These are phyloP conservation scores for Oxyruncus cristatus DNA, from an alignment of 2,113 vertebrate species.

Conservation along the genomic window DNA sequence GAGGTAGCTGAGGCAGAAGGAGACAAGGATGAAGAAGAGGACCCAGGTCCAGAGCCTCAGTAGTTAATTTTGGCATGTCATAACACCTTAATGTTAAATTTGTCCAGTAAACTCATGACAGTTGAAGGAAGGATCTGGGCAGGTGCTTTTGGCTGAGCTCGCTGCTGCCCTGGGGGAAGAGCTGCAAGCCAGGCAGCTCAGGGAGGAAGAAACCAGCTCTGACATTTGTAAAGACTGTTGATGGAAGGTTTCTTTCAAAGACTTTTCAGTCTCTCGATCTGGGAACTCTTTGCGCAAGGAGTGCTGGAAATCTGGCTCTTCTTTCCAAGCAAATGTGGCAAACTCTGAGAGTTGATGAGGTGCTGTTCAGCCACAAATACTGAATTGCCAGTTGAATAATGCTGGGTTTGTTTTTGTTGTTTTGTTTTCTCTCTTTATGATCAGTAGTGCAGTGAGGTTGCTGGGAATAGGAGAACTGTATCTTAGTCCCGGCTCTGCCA, in stretches of 20 bases:
- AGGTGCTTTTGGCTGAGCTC: slow-evolving; percentile 36
- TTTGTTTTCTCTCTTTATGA: not conserved
- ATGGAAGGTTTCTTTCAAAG: slow-evolving; percentile 55
- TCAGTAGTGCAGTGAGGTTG: not conserved
- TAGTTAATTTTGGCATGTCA: not conserved
- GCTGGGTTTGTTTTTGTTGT: slow-evolving; percentile 9
- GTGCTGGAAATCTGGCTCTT: slow-evolving; percentile 8
- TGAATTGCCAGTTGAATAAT: not conserved
- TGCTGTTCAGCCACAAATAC: slow-evolving; percentile 24
- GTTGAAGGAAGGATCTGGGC: not conserved
- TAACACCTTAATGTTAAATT: not conserved
- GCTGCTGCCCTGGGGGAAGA: not conserved
- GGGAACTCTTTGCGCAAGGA: slow-evolving; percentile 23
- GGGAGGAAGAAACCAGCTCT: slow-evolving; percentile 1
- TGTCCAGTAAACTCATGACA: not conserved
- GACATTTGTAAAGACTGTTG: slow-evolving; percentile 15
- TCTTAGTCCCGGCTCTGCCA: not conserved
- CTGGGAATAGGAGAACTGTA: not conserved
- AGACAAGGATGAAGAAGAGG: not conserved
- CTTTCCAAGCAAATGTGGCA: not conserved
- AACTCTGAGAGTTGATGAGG: not conserved
- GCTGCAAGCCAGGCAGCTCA: not conserved
- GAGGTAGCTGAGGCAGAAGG: not conserved
- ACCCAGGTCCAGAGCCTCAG: not conserved
- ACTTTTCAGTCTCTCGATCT: slow-evolving; percentile 7